Base-by-base conservation (phyloP, 2,888 invertebrate genomes). In the Crioceris asparagi region DNA sequence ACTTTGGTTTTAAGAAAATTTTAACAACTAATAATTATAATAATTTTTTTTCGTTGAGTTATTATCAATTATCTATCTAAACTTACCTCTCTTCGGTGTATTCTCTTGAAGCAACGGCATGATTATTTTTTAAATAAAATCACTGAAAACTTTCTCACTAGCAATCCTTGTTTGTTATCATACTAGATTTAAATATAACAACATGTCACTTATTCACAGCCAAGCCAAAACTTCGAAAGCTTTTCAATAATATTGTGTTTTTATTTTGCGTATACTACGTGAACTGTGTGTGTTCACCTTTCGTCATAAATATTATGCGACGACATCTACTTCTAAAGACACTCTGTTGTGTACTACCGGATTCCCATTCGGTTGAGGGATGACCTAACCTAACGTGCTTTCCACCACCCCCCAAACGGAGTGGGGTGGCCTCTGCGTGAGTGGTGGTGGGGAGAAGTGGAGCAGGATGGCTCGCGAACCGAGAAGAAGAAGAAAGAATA, bases 311-410 rank as follows among this genome's bases (percentile, higher is more conserved):
- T n/a, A n/a, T n/a, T n/a, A n/a, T n/a, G n/a, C 21, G 6, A 6
- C 10, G 10, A 45, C 45, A 45, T 51, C 54, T 51, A 48, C 48
- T 46, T 44, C 46, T 48, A 50, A 44, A 48, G 52, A 51, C 52
- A 50, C 45, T 49, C 51, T 46, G 51, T 52, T 49, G 59, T 56
- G 55, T 56, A 62, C 62, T 62, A 60, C 52, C 54, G 52, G 54
- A 55, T 58, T 56, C 53, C 54, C 55, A 53, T 54, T n/a, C n/a
- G n/a, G 59, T 59, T 59, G 56, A 58, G 60, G 61, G 61, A 54
- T 62, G 62, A 62, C 62, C 61, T 63, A 61, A 62, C 62, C 61
- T 62, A 63, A 62, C 61, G 56, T 59, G 56, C 53, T 51, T 47
- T 54, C 53, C 50, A 56, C 56, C 61, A 61, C 61, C 60, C 53